A percentile compares a stretch with the other conserved stretches of the same genome.
These are phyloP conservation scores for Lagopus muta DNA, from an alignment of 2,113 vertebrate species.

Conservation along the genomic window DNA sequence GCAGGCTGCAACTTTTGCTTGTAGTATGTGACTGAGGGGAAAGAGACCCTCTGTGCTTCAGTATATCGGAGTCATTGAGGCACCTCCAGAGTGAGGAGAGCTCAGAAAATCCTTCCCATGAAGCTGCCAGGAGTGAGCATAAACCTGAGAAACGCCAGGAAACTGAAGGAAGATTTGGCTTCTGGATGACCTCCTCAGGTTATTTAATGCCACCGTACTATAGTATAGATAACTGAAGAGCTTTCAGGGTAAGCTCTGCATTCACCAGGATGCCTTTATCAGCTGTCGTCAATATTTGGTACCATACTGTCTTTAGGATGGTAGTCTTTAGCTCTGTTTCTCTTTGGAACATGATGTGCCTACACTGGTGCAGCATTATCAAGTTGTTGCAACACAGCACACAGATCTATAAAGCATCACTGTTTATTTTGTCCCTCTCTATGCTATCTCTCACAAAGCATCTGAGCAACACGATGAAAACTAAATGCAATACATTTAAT, in stretches of 20 bases:
- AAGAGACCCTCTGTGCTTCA: not conserved
- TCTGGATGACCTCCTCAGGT: not conserved
- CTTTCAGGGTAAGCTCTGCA: not conserved
- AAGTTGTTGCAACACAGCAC: not conserved
- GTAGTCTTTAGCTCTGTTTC: not conserved
- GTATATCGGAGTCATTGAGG: not conserved
- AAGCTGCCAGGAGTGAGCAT: not conserved
- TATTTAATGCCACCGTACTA: not conserved
- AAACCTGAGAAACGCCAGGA: accelerated
- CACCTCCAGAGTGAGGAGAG: not conserved
- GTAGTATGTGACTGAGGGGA: not conserved
- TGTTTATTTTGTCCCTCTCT: not conserved
- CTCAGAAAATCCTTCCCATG: not conserved
- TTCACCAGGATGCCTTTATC: not conserved
- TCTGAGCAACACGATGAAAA: not conserved
- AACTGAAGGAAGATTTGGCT: not conserved
- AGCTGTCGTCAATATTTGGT: accelerated
- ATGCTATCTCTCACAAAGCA: not conserved
- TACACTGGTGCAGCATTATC: not conserved
- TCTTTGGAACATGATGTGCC: not conserved
- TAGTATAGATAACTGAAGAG: not conserved
- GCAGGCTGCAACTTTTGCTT: not conserved
- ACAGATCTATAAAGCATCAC: not conserved
- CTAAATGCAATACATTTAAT: not conserved
- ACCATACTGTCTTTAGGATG: not conserved